Evolutionary conservation across 2,888 invertebrate genomes (phyloP).

Genomic region (Limnephilus marmoratus): DNA sequence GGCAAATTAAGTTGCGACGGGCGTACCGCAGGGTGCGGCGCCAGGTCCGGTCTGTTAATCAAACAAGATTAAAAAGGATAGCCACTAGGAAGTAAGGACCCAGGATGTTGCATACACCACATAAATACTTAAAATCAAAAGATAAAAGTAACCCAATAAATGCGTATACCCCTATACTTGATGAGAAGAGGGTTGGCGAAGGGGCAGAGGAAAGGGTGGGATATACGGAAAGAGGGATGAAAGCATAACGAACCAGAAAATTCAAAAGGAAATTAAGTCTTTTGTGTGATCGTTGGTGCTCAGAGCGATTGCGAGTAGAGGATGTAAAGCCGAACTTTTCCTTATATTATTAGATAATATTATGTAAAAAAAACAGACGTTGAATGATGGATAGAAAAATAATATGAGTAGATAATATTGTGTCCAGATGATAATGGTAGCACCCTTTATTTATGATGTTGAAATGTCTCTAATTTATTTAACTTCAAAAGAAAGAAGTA

Average conservation of each 20-base stretch:
- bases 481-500: background rate
- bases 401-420: conserved; percentile 2
- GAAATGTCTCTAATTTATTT: too few species aligned
- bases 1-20: background rate
- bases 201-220: background rate
- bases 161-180: background rate
- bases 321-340: background rate
- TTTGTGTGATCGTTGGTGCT: background rate
- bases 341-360: background rate
- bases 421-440: background rate
- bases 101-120: background rate
- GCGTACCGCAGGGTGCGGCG: conserved; percentile 2
- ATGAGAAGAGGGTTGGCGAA: background rate
- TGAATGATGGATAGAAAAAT: background rate
- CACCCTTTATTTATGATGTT: background rate
- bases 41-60: conserved; percentile 2
- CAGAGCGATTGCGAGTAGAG: background rate
- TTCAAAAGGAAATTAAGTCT: background rate
- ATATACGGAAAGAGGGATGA: background rate
- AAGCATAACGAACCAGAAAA: background rate
- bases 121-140: conserved; percentile 2
- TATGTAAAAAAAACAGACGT: background rate
- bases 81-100: background rate
- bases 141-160: background rate
- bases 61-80: background rate